Conservation (phyloP, 37 sponge, comb jelly and placozoan species). For the Lycopodina hypogea region DNA sequence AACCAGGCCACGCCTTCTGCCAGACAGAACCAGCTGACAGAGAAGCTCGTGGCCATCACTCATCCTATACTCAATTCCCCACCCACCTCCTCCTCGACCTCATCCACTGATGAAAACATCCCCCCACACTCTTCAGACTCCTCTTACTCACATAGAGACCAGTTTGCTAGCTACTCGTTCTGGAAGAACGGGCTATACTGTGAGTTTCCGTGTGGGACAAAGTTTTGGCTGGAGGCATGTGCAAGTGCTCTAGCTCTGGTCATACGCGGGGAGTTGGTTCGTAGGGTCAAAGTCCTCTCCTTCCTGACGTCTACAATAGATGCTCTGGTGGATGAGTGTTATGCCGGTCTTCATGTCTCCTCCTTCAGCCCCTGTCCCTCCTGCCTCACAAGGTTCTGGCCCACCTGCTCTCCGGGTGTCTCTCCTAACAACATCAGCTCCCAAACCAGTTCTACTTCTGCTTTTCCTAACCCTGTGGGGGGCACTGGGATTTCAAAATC, state of each 20-base stretch:
- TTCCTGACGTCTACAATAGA: slow-evolving; percentile 45
- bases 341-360: slow-evolving; percentile 13
- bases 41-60: slow-evolving; percentile 37
- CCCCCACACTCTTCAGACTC: background rate
- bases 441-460: no score
- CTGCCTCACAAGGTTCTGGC: slow-evolving; percentile 48
- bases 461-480: no score
- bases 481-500: no score
- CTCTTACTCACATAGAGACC: slow-evolving; percentile 3
- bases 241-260: slow-evolving; percentile 28
- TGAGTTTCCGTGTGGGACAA: slow-evolving; percentile 56
- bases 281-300: slow-evolving; percentile 49
- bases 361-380: slow-evolving; percentile 50
- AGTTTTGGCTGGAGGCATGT: slow-evolving; percentile 52
- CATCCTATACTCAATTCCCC: slow-evolving; percentile 24
- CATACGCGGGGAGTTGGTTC: slow-evolving; percentile 21
- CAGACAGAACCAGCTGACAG: slow-evolving; percentile 15
- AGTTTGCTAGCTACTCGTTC: slow-evolving; percentile 34
- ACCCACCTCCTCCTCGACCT: background rate
- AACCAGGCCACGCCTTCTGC: background rate
- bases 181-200: slow-evolving; percentile 55
- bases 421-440: no score
- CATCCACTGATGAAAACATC: background rate
- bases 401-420: background rate
- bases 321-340: slow-evolving; percentile 40